Base-by-base conservation (phyloP, 1,140 invertebrate species). In the Stegodyphus mimosarum region DNA sequence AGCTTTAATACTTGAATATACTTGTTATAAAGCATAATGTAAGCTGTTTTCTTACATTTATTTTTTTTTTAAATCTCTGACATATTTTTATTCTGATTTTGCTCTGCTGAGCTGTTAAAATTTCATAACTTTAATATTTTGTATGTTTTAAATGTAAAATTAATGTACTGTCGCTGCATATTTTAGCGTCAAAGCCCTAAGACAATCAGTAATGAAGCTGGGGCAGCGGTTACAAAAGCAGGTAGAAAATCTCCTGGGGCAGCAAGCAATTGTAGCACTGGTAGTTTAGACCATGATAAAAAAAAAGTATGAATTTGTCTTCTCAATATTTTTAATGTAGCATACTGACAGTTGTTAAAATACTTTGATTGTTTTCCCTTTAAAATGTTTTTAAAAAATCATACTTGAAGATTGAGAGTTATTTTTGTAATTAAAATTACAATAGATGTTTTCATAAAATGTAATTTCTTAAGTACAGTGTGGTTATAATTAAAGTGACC, bases 261-360 rank as follows among this genome's bases (percentile, higher is more conserved):
- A n/a, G 89, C 89, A 15, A 92, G 91, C 86, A 91, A 90, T 74
- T 90, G 89, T 86, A 91, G 89, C 88, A 91, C 79, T 89, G 90
- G 88, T 90, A 92, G 87, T 89, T 93, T 93, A 87, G 91, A 90
- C 87, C 92, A 92, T 85, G 94, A 93, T 89, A 94, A 94, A 89
- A 93, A 93, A 81, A 91, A 92, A 81, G 91, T 92, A 83, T 93
- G 92, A 15, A 7, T 77, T 84, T 78, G 33, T 52, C 33, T 69
- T 67, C 55, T 60, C 9, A 60, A 60, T 60, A 15, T 33, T 33
- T 33, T 33, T 33, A 33, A 33, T 33, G 33, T 33, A 33, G 33
- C 33, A 33, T 33, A 33, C 33, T 33, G 33, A 33, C 33, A 33
- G 33, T 33, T 33, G 33, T 33, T 1, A 33, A 33, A 33, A 33